Percentiles rank a stretch among this genome's conserved stretches.
These are phyloP conservation scores for Cephus sareptanus DNA, from an alignment of 2,888 invertebrate genomes.

Conservation along the genomic window DNA sequence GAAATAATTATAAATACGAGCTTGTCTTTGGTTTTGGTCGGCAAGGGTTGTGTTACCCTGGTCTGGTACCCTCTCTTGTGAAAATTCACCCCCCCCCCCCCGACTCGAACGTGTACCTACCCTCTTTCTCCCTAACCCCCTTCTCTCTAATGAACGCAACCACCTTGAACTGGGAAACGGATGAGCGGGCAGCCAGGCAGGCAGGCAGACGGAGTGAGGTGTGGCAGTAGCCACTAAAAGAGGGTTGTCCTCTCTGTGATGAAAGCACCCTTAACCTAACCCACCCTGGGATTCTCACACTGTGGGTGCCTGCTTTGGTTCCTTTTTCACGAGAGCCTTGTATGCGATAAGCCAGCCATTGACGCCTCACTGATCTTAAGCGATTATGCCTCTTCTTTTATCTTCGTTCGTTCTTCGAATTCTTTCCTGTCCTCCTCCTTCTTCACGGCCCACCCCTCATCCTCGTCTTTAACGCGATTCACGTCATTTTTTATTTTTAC, in stretches of 20 bases:
- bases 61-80: constrained; percentile 27
- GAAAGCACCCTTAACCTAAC: constrained; percentile 51
- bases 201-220: constrained; percentile 27
- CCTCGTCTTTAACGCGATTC: constrained; percentile 7
- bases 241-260: constrained; percentile 54
- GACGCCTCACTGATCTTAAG: constrained; percentile 57
- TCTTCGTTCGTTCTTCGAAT: constrained; percentile 26
- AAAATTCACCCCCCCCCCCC: constrained; percentile 16
- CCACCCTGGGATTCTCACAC: neutral
- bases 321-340: constrained; percentile 13
- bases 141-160: constrained; percentile 59
- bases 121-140: neutral
- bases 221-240: constrained; percentile 52
- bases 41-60: constrained; percentile 23
- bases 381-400: constrained; percentile 46
- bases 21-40: neutral
- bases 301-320: constrained; percentile 14
- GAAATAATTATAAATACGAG: constrained; percentile 34
- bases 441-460: constrained; percentile 17
- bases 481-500: neutral
- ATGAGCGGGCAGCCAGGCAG: constrained; percentile 52
- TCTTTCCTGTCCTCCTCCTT: constrained; percentile 15
- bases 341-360: constrained; percentile 46
- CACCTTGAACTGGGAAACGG: constrained; percentile 64
- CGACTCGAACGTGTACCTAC: neutral